Evolutionary conservation across 2,888 invertebrate species (phyloP).

Genomic region (Cantharis rufa): DNA sequence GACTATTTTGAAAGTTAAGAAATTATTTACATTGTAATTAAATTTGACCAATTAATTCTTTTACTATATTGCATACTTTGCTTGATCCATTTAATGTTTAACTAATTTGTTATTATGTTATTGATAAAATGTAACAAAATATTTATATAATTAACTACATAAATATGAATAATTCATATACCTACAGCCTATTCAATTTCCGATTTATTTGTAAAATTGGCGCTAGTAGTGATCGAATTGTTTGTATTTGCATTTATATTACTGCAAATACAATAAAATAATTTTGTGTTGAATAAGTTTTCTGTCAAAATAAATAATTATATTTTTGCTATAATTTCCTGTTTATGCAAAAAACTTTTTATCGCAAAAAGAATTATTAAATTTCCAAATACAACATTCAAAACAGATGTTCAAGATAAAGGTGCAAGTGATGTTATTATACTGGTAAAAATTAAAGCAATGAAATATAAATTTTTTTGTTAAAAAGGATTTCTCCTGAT

Average conservation of each 20-base stretch:
- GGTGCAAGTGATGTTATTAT: background rate
- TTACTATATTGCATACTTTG: background rate
- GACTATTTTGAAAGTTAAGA: background rate
- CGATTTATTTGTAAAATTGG: conserved; percentile 19
- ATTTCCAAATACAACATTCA: background rate
- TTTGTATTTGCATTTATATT: conserved; percentile 27
- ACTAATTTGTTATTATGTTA: background rate
- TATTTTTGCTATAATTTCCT: conserved; percentile 11
- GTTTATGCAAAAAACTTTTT: background rate
- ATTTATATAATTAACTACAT: conserved; percentile 1
- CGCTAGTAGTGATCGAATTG: conserved; percentile 7
- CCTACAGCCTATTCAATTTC: conserved; percentile 21
- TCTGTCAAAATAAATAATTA: conserved; percentile 10
- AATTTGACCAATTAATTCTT: background rate
- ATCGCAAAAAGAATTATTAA: background rate
- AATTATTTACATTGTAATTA: background rate
- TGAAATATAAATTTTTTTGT: too few relatives aligned
- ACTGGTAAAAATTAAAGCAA: background rate
- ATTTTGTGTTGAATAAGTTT: conserved; percentile 4
- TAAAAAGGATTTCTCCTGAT: too few relatives aligned
- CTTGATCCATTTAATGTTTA: background rate
- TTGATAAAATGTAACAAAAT: background rate
- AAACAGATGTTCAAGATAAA: background rate
- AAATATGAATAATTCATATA: conserved; percentile 21
- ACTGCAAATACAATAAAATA: conserved; percentile 17